phyloP scores from a whole-genome alignment of 1,140 invertebrate genomes.

The Drosophila pseudoananassae region DNA sequence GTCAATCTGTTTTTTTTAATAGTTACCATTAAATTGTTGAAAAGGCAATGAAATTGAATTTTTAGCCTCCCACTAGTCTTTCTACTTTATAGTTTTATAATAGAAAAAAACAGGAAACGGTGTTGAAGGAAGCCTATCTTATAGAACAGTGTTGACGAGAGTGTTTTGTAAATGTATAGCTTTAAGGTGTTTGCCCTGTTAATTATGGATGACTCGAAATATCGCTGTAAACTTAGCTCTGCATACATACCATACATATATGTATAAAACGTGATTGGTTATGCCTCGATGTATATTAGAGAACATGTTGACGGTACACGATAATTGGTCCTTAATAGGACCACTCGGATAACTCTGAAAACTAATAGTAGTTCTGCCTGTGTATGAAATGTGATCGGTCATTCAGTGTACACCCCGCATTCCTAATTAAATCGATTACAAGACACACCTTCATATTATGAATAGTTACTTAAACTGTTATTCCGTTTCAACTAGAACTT shows the following conservation, averaged over 20 bases:
- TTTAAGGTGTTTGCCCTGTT: conserved; percentile 51
- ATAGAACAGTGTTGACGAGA: conserved; percentile 10
- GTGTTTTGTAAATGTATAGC: conserved; percentile 61
- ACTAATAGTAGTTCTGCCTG: conserved; percentile 4
- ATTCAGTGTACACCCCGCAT: conserved; percentile 23
- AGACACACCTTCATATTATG: background rate
- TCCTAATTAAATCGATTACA: conserved; percentile 11
- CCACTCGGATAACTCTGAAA: conserved; percentile 7
- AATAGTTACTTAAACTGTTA: conserved; percentile 29
- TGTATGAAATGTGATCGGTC: conserved; percentile 31
- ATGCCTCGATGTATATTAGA: conserved; percentile 40
- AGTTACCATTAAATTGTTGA: background rate
- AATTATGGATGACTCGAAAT: conserved; percentile 31
- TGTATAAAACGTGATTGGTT: conserved; percentile 39
- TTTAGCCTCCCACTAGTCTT: background rate
- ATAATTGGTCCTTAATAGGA: conserved; percentile 17
- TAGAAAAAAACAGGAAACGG: background rate
- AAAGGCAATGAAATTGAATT: background rate
- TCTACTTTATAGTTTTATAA: conserved; percentile 2
- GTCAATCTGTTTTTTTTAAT: background rate
- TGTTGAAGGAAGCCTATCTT: background rate
- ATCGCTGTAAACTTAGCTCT: conserved; percentile 37
- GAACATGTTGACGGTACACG: conserved; percentile 43
- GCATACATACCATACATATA: conserved; percentile 17
- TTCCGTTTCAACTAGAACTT: conserved; percentile 33